A percentile compares a stretch with the other conserved stretches of the same genome.
phyloP scores from a whole-genome alignment of 2,797 vertebrate species.

The Sebastes vulpes region DNA sequence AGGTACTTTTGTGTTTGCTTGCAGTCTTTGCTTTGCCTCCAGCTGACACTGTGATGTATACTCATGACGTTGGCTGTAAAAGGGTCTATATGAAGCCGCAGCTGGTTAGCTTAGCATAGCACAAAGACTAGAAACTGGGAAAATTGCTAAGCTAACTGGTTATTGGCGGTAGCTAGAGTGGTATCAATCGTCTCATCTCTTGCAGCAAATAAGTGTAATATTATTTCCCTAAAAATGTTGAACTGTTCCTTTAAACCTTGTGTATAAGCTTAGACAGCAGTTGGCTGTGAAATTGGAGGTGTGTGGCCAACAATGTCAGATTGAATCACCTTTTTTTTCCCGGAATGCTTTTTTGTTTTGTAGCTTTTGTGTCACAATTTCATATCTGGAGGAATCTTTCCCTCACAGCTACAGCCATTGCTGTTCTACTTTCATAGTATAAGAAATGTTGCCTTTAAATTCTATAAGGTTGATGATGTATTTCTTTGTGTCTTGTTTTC shows the following conservation, averaged over 20 bases:
- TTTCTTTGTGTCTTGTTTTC: not conserved
- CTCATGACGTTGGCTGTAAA: not conserved
- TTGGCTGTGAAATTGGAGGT: constrained; percentile 49
- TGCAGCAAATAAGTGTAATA: not conserved
- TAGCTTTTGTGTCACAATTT: not conserved
- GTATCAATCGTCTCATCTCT: not conserved
- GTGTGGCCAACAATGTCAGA: constrained; percentile 32
- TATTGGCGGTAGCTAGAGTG: not conserved
- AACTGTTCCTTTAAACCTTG: not conserved
- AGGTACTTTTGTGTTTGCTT: no score
- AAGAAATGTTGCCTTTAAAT: constrained; percentile 31
- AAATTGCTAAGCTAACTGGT: not conserved
- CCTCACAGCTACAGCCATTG: not conserved
- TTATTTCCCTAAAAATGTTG: not conserved
- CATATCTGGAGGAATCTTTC: not conserved
- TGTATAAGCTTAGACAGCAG: constrained; percentile 6
- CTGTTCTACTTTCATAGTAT: not conserved
- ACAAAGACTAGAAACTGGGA: not conserved
- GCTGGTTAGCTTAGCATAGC: not conserved
- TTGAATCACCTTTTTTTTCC: constrained; percentile 27
- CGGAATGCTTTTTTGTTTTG: not conserved
- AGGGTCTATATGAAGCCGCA: not conserved
- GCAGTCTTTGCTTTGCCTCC: not conserved
- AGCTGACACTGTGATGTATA: not conserved
- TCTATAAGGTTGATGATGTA: not conserved